Evolutionary conservation across 2,888 invertebrate species (phyloP).

Genomic region (Agrochola macilenta): DNA sequence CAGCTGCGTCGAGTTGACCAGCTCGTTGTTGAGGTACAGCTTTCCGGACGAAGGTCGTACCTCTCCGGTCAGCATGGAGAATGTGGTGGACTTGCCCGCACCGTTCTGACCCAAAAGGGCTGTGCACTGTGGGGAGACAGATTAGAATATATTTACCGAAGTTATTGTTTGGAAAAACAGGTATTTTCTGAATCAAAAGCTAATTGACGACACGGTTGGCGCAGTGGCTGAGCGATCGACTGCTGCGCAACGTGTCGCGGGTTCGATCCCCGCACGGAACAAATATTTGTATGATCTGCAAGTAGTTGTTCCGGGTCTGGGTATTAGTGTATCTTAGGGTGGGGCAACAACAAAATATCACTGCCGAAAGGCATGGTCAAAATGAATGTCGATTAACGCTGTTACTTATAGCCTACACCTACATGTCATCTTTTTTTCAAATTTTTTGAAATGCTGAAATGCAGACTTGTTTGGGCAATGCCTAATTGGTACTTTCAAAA

Average conservation of each 20-base stretch:
- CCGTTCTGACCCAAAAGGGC: constrained; percentile 97
- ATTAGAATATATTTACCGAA: background rate
- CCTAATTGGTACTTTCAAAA: background rate
- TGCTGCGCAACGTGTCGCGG: too few species aligned
- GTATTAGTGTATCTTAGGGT: too few species aligned
- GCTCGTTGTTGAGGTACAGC: constrained; percentile 82
- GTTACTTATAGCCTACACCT: background rate
- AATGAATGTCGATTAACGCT: background rate
- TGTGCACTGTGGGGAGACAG: constrained; percentile 91
- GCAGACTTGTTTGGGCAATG: too few species aligned
- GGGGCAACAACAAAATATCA: too few species aligned
- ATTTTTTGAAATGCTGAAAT: background rate
- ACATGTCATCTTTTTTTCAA: background rate
- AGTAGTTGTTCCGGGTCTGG: too few species aligned
- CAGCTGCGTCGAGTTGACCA: constrained; percentile 70
- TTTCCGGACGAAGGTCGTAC: constrained; percentile 89
- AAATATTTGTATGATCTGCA: too few species aligned
- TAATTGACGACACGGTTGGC: too few species aligned
- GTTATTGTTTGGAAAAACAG: background rate
- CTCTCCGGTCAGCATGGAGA: constrained; percentile 93
- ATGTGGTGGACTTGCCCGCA: constrained; percentile 97
- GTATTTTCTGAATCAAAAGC: background rate
- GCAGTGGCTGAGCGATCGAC: too few species aligned
- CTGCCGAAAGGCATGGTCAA: background rate
- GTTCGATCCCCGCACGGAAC: too few species aligned